Conservation (phyloP, 2,888 invertebrate species). For the Leptinotarsa tumamoca region DNA sequence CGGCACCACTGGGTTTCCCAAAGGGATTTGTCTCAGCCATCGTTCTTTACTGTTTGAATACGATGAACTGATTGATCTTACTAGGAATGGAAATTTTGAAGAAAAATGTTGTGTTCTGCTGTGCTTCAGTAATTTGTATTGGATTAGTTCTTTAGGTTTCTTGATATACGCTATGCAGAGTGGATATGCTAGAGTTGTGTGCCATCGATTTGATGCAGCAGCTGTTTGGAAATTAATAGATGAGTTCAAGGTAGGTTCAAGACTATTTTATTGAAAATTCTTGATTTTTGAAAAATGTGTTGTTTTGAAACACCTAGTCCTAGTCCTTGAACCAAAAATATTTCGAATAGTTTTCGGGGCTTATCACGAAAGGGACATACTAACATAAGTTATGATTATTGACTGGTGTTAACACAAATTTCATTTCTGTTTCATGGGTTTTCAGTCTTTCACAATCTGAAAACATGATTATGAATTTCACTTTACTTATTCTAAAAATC, state of each 20-base stretch:
- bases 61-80: background rate
- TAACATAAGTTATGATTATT: too few relatives aligned
- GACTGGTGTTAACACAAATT: too few relatives aligned
- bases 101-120: background rate
- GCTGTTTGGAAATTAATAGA: constrained; percentile 36
- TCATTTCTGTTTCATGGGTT: too few relatives aligned
- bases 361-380: too few relatives aligned
- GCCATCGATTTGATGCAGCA: constrained; percentile 31
- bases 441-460: too few relatives aligned
- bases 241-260: constrained; percentile 39
- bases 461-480: too few relatives aligned
- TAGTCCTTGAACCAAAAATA: too few relatives aligned
- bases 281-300: background rate
- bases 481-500: too few relatives aligned
- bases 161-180: constrained; percentile 12
- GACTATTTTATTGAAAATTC: background rate
- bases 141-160: constrained; percentile 28
- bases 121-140: constrained; percentile 32
- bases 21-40: constrained; percentile 54
- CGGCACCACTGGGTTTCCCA: constrained; percentile 58
- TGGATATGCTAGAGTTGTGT: constrained; percentile 30
- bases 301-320: background rate
- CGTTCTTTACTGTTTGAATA: constrained; percentile 19
- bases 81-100: background rate
- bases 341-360: too few relatives aligned